Base-by-base conservation (phyloP, 2,888 invertebrate genomes). In the Drosophila melanosoma region DNA sequence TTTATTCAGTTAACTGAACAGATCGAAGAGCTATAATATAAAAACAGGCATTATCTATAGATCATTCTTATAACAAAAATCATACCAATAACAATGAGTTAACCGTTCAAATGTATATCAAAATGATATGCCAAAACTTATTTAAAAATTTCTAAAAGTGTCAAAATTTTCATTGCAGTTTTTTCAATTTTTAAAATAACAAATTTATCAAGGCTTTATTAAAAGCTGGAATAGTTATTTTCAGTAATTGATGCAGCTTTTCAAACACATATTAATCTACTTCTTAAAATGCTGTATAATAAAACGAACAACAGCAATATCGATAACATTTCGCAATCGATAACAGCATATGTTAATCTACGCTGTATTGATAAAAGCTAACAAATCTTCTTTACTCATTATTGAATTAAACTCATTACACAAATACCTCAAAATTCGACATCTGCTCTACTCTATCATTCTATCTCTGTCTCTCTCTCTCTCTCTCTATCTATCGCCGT, bases 391-490 rank as follows among this genome's bases (percentile, higher is more conserved):
- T 45, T 57, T 26, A 48, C 35, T 67, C 51, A 40, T 74, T 85
- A 82, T 86, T 80, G 83, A 77, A 74, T 74, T 68, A 54, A 68
- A 51, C 64, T 78, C 80, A 81, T 78, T 70, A 58, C 42, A 48
- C 60, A 62, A 58, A 57, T 20, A 62, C 45, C 33, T 67, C 42
- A n/a, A 45, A 58, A 51, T 32, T 48, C 65, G 20, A 11, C 54
- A 53, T 51, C 49, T 23, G 29, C 58, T 51, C 40, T 62, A 29
- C 35, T 38, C 38, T 74, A 29, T 15, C 26, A 32, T 26, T 48
- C 15, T 7, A 7, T 45, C 45, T 45, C 15, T 3, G 6, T 20
- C 42, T 33, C 36, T 35, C 33, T 45, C 15, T 3, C 12, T 20
- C 42, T 33, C 36, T 35, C 33, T 40, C 11, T 42, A 15, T 23